Evolutionary conservation across 2,888 invertebrate genomes (phyloP).

Genomic region (Biston stratarius): DNA sequence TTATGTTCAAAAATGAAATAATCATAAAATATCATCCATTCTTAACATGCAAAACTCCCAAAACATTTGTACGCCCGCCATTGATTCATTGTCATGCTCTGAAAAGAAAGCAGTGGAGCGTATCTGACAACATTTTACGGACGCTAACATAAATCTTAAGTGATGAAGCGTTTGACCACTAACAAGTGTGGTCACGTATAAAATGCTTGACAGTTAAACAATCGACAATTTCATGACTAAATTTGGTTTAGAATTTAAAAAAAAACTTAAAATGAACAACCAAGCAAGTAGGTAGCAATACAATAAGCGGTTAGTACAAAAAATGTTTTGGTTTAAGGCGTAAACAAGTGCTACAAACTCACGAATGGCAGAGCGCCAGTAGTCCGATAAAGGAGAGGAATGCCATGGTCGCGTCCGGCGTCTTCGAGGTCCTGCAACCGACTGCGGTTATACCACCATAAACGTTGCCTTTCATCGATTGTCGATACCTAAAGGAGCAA

Average conservation of each 20-base stretch:
- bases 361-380: constrained; percentile 72
- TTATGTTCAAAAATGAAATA: background rate
- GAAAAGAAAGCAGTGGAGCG: constrained; percentile 3
- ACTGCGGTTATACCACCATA: constrained; percentile 52
- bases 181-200: background rate
- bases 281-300: background rate
- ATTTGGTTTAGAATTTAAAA: background rate
- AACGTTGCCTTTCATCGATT: constrained; percentile 21
- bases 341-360: constrained; percentile 61
- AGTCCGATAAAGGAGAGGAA: constrained; percentile 62
- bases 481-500: constrained; percentile 51
- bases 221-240: background rate
- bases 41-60: background rate
- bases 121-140: background rate
- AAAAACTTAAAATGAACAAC: background rate
- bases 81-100: background rate
- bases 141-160: background rate
- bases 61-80: background rate
- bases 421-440: constrained; percentile 54
- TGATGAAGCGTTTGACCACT: background rate
- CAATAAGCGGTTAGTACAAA: constrained; percentile 10
- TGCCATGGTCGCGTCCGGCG: constrained; percentile 64
- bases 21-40: background rate
- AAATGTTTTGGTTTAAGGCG: constrained; percentile 44
- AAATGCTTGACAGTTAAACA: background rate